Conservation (phyloP, 2,113 vertebrate genomes). For the Notothenia rossii region DNA sequence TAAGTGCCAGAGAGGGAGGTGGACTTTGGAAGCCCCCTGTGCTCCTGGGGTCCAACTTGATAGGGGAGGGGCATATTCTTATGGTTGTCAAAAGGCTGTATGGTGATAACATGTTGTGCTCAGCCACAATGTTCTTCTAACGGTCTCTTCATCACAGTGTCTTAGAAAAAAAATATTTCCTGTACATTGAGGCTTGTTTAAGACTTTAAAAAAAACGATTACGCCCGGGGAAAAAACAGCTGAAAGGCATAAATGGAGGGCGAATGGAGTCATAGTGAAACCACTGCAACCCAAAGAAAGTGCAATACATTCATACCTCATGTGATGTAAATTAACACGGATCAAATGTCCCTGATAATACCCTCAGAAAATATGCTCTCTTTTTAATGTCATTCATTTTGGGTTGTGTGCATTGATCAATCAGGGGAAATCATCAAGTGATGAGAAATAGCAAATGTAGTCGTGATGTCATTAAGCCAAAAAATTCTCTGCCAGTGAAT, state of each 20-base stretch:
- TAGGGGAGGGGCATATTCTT: neutral
- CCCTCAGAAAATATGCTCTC: constrained; percentile 41
- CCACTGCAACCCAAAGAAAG: constrained; percentile 84
- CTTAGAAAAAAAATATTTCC: constrained; percentile 53
- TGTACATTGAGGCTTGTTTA: constrained; percentile 30
- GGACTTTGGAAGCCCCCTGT: constrained; percentile 32
- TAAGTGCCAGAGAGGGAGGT: constrained; percentile 63
- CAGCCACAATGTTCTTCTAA: neutral
- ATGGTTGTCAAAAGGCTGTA: neutral
- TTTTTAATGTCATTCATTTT: constrained; percentile 49
- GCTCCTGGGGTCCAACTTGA: constrained; percentile 20
- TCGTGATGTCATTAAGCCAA: constrained; percentile 66
- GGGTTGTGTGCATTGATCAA: constrained; percentile 67
- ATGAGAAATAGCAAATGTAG: constrained; percentile 47
- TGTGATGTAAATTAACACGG: constrained; percentile 66
- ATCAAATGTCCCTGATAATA: constrained; percentile 53
- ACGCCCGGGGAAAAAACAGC: constrained; percentile 20
- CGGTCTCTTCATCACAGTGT: constrained; percentile 51
- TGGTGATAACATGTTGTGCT: neutral
- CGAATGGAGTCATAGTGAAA: constrained; percentile 39
- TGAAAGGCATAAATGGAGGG: constrained; percentile 29
- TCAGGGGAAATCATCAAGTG: constrained; percentile 64
- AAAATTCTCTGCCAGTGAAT: constrained; percentile 65
- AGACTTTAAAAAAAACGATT: constrained; percentile 31
- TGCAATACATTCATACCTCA: constrained; percentile 89